Percentiles rank a stretch among this genome's conserved stretches.
Evolutionary conservation across 2,797 vertebrate genomes (phyloP).

Genomic region (Glyptemys insculpta): DNA sequence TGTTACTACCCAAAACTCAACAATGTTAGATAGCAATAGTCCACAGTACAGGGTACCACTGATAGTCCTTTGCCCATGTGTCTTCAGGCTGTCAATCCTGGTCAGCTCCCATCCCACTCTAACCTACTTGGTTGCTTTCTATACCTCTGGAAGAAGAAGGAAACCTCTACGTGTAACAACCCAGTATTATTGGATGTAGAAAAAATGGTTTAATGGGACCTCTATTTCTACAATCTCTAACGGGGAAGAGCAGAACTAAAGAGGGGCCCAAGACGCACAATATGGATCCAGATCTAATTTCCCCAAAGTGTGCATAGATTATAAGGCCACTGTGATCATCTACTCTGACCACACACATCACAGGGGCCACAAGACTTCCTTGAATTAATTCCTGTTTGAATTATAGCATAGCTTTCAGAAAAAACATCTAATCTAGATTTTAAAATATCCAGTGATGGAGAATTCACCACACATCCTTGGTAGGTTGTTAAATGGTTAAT

Average conservation of each 20-base stretch:
- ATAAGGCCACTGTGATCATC: background rate
- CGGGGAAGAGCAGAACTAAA: background rate
- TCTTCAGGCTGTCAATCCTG: background rate
- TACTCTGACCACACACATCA: background rate
- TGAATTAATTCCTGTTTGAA: background rate
- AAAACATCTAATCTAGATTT: background rate
- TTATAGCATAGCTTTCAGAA: background rate
- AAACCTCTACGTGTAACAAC: background rate
- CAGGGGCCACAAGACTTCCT: background rate
- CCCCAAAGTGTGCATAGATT: background rate
- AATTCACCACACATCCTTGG: background rate
- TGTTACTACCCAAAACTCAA: background rate
- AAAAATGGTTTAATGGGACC: background rate
- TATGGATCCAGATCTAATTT: background rate
- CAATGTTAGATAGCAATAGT: background rate
- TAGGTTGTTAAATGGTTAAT: background rate
- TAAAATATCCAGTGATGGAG: background rate
- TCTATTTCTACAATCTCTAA: background rate
- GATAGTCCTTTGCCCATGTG: background rate
- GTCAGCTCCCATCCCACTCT: background rate
- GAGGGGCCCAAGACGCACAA: background rate
- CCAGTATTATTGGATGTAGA: too few relatives aligned
- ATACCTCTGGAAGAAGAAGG: background rate
- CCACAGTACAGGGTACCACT: background rate
- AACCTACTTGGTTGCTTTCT: rapidly evolving